Percentiles rank a stretch among this genome's conserved stretches.
phyloP scores from a whole-genome alignment of 2,888 invertebrate species.

The Ennomos erosarius region DNA sequence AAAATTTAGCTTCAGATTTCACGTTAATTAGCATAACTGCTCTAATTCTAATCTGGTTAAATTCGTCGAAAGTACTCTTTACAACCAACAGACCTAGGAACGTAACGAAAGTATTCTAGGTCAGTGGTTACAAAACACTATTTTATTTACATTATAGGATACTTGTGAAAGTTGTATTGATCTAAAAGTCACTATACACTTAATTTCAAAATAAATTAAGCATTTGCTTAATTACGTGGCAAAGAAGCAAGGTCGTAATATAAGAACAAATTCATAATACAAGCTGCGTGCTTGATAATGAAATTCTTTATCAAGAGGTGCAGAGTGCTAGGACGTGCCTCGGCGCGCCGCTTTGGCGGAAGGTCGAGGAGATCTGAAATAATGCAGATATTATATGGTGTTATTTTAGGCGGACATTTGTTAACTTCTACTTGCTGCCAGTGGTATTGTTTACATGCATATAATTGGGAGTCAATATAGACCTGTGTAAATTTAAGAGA shows the following conservation, averaged over 20 bases:
- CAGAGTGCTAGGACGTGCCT: constrained; percentile 67
- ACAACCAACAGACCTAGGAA: too few relatives aligned
- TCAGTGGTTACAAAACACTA: too few relatives aligned
- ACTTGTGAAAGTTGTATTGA: too few relatives aligned
- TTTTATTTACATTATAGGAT: too few relatives aligned
- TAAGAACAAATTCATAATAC: constrained; percentile 60
- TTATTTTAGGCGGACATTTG: constrained; percentile 35
- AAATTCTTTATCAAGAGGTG: constrained; percentile 76
- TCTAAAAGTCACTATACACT: constrained; percentile 2
- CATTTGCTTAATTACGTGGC: constrained; percentile 45
- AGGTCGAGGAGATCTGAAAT: constrained; percentile 46
- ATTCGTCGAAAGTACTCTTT: too few relatives aligned
- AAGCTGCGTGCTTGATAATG: constrained; percentile 68
- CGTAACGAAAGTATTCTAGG: too few relatives aligned
- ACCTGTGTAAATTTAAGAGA: too few relatives aligned
- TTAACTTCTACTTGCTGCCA: constrained; percentile 13
- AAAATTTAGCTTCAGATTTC: too few relatives aligned
- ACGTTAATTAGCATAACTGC: too few relatives aligned
- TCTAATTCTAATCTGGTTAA: too few relatives aligned
- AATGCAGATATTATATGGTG: constrained; percentile 23
- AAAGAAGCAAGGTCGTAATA: constrained; percentile 52
- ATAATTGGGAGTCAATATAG: too few relatives aligned
- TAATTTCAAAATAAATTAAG: constrained; percentile 25
- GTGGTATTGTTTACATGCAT: too few relatives aligned
- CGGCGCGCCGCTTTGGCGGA: constrained; percentile 41